Evolutionary conservation across 2,113 vertebrate species (phyloP), one percentile per base, ranked within the genome.

Genomic region (Pica pica): DNA sequence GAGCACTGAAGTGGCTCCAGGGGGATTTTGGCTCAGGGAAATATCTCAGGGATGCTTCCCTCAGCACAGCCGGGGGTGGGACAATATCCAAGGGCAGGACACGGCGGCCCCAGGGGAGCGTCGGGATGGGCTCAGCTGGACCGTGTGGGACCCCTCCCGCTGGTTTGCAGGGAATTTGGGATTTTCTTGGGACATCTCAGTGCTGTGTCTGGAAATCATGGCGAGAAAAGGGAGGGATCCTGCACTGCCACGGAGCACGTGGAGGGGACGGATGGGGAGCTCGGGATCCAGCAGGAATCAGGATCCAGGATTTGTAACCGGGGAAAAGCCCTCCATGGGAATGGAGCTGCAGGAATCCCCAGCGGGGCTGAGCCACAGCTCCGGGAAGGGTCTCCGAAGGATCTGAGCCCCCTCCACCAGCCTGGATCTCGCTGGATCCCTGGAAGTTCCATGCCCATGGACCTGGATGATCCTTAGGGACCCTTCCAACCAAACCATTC

Each of bases 141-240:
- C n/a, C 31, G 3, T 0, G 6, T 44, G 35, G 30, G 30, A n/a
- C 70, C 39, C 14, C 30, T 42, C 16, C 2, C 0, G 1, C n/a
- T 9, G 39, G 11, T 64, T 42, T 53, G 31, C 37, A 24, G 70
- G 5, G 37, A 16, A 24, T 55, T 17, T 44, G 12, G 42, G 47
- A 5, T 75, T 89, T 65, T 65, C 52, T 46, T 33, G 17, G 20
- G 35, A 47, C 59, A 60, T 52, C 64, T 87, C 42, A 22, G n/a
- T 49, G 71, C 53, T 18, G 26, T 22, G 8, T 17, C 53, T 85
- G 67, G 59, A 30, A 76, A 56, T 7, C 4, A 0, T 10, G 33
- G 84, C 8, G n/a, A 23, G 35, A 18, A 53, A 67, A 78, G 23
- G 0, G 11, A 49, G 24, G 37, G 57, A 60, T 46, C 30, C 59